Evolutionary conservation across 2,113 vertebrate species (phyloP).

Genomic region (Potamarius usumacintae): DNA sequence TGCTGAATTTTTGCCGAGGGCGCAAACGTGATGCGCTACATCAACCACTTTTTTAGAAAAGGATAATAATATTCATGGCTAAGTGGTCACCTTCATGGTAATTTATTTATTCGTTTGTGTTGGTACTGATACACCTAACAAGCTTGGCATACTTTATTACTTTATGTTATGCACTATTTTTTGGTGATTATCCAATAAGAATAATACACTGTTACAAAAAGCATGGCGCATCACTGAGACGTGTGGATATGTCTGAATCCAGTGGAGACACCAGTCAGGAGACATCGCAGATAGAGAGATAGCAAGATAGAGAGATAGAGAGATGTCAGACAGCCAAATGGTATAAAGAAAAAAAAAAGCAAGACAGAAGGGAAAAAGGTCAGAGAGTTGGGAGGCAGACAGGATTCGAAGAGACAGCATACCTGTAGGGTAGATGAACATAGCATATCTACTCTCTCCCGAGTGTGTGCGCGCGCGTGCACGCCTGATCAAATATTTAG

Average conservation of each 20-base stretch:
- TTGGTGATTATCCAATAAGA: background rate
- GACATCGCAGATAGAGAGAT: background rate
- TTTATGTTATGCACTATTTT: background rate
- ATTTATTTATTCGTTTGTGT: background rate
- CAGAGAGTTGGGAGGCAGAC: conserved; percentile 21
- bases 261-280: background rate
- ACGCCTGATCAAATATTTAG: conserved; percentile 53
- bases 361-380: conserved; percentile 7
- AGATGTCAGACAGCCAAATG: background rate
- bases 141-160: background rate
- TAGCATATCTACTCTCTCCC: background rate
- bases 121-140: background rate
- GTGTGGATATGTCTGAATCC: too few species aligned
- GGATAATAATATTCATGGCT: background rate
- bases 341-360: background rate
- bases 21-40: background rate
- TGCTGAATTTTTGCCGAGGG: background rate
- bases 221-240: background rate
- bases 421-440: conserved; percentile 15
- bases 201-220: background rate
- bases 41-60: background rate
- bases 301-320: background rate
- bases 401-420: conserved; percentile 20
- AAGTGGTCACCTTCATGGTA: background rate
- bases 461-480: conserved; percentile 5